Evolutionary conservation across 2,113 vertebrate species (phyloP), one percentile per base, ranked within the genome.

Genomic region (Pseudois nayaur): DNA sequence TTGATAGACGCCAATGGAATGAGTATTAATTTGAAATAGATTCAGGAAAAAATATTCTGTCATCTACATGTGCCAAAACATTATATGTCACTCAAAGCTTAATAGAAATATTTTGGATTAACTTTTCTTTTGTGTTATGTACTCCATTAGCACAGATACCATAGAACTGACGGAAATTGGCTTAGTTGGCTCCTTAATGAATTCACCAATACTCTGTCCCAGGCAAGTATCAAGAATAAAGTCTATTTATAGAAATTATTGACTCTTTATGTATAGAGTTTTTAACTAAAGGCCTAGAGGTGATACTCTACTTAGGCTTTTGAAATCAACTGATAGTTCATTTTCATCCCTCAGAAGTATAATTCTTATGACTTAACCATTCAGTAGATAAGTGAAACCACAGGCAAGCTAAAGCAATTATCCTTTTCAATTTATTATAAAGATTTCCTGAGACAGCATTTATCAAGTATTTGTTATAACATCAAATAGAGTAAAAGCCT

Each of bases 321-420:
- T 95, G 60, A 96, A 97, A 93, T 94, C 60, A 74, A 88, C 93
- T 0, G 0, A n/a, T 55, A 90, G 88, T n/a, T 97, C 95, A 98
- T 98, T 98, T 97, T 96, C 23, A 11, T 48, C 64, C 89, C 27
- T 64, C 71, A 82, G 82, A 94, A 98, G 45, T 54, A 82, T 94
- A 54, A 96, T 95, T 97, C 94, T 89, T 48, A 27, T 59, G 79
- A 57, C 2, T 59, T 97, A 57, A 93, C 89, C 95, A 11, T 81
- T 71, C 60, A 89, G 29, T 82, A 95, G 89, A 71, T 84, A 96
- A 95, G 84, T 15, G 50, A 94, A 93, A 92, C 40, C 45, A 64
- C 31, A 89, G 60, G 14, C 33, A 76, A 87, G 8, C 89, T 90
- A 91, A 60, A 86, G 23, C 59, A 89, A 95, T 94, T 96, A 48